phyloP scores from a whole-genome alignment of 1,140 invertebrate species.

The Zaprionus ghesquierei region DNA sequence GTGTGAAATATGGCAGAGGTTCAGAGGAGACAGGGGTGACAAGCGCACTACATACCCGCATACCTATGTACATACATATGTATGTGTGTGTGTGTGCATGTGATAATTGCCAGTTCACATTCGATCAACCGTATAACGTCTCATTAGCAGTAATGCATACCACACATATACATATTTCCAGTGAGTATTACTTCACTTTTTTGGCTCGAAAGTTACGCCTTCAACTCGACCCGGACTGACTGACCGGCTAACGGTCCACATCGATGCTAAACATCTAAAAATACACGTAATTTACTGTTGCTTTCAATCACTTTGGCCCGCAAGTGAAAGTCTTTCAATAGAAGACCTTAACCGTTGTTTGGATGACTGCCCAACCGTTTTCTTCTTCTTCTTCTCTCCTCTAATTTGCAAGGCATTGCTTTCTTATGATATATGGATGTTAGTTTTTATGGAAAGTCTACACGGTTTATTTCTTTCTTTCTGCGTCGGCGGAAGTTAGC shows the following conservation, averaged over 20 bases:
- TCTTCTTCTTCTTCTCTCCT: constrained; percentile 34
- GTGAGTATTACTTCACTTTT: constrained; percentile 29
- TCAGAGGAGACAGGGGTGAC: constrained; percentile 1
- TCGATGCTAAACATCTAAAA: constrained; percentile 46
- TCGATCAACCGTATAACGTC: background rate
- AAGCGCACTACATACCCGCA: background rate
- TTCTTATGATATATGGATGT: constrained; percentile 8
- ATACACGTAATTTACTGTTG: constrained; percentile 60
- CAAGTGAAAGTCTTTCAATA: constrained; percentile 62
- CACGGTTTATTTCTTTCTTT: constrained; percentile 4
- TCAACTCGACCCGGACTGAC: background rate
- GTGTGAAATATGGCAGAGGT: constrained; percentile 29
- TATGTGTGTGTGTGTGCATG: background rate
- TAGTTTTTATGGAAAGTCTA: constrained; percentile 29
- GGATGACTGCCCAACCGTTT: constrained; percentile 41
- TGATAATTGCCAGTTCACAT: constrained; percentile 9
- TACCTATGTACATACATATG: background rate
- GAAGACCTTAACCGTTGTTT: constrained; percentile 32
- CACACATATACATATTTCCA: background rate
- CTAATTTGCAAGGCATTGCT: constrained; percentile 46
- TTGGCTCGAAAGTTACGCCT: constrained; percentile 15
- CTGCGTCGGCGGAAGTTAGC: constrained; percentile 8
- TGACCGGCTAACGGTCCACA: constrained; percentile 51
- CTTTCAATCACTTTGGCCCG: constrained; percentile 64
- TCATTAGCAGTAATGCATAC: background rate